Base-by-base conservation (phyloP, 2,888 invertebrate genomes). In the Sminthurides aquaticus region DNA sequence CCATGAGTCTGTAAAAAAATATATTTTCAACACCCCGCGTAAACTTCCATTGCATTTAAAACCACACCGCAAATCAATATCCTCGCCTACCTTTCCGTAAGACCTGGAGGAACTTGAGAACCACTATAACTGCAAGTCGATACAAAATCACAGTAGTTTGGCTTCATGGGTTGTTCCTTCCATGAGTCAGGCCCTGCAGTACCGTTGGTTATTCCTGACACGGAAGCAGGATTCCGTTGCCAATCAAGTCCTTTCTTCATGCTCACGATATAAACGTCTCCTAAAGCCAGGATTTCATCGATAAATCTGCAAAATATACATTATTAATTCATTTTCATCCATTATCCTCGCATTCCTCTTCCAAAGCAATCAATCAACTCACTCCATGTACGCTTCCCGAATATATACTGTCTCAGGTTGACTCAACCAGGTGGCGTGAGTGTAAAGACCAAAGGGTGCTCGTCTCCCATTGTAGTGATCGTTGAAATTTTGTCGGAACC, bases 381-480 rank as follows among this genome's bases (percentile, higher is more conserved):
- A 56, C 27, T 25, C n/a, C 25, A 56, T 15, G 24, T 25, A 56
- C 25, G 3, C 57, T 28, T 5, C 26, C 22, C 18, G 25, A 22
- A 57, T 24, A 3, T 11, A n/a, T n/a, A n/a, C n/a, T n/a, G n/a
- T n/a, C 2, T 71, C 69, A 3, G 68, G 34, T 5, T 65, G 68
- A 28, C 59, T 67, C 73, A 86, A 85, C 85, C 86, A 86, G 3
- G 83, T 82, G 2, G 86, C 84, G 75, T 87, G 87, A 57, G 86
- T 77, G 76, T 82, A 86, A 73, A 87, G 81, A 1, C 86, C 86
- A 75, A 86, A 86, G 0, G 87, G 88, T 3, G 88, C 84, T 0
- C 84, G 80, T 76, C 84, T 86, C 3, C 82, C 81, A 1, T 80
- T 71, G 76, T 88, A 88, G 71, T 86, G 85, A 1, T 82, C 80